These are phyloP conservation scores for Dallia pectoralis DNA, from an alignment of 2,797 vertebrate species.

Conservation along the genomic window DNA sequence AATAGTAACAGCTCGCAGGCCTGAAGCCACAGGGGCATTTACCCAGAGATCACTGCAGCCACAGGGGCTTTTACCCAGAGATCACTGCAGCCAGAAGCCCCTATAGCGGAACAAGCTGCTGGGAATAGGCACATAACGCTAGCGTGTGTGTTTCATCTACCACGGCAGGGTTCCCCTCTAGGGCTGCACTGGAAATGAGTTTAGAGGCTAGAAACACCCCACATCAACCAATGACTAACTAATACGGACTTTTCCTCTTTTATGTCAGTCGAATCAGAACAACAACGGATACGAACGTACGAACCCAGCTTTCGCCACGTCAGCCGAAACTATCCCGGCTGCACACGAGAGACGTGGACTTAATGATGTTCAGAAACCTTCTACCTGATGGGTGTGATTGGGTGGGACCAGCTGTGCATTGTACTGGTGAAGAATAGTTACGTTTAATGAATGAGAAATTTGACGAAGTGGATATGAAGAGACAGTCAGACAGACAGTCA, in stretches of 20 bases:
- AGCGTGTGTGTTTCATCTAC: no score
- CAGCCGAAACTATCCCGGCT: slow-evolving; percentile 33
- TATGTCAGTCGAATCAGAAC: slow-evolving; percentile 36
- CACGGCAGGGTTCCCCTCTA: no score
- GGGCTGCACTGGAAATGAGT: no score
- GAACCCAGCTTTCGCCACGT: not conserved
- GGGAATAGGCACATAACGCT: not conserved
- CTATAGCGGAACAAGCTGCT: not conserved
- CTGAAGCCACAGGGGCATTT: not conserved
- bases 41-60: not conserved
- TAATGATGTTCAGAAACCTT: not conserved
- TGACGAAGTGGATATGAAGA: slow-evolving; percentile 40
- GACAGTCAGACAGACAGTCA: slow-evolving; percentile 43
- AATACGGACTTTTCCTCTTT: slow-evolving; percentile 38
- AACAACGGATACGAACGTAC: not conserved
- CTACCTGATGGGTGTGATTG: not conserved
- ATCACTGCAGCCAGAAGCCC: not conserved
- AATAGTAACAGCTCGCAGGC: not conserved
- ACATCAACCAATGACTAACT: not conserved
- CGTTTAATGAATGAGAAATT: not conserved
- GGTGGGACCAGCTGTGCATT: not conserved
- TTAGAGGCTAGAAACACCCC: not conserved
- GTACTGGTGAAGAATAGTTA: not conserved
- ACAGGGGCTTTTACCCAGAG: not conserved
- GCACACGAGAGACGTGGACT: slow-evolving; percentile 44